Evolutionary conservation across 2,888 invertebrate species (phyloP).

Genomic region (Liopterus haemorrhoidalis): DNA sequence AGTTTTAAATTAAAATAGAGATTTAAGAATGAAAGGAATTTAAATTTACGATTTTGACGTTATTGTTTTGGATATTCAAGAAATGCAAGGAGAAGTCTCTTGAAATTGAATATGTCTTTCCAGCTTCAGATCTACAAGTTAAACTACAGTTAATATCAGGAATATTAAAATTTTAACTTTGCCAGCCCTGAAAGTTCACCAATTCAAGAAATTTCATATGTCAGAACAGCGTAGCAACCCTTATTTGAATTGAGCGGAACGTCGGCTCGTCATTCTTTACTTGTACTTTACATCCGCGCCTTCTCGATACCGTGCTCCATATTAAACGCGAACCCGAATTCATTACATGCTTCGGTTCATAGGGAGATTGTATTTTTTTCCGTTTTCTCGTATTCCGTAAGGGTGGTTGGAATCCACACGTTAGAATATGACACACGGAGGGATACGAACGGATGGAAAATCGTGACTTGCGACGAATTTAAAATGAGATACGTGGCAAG

Average conservation of each 20-base stretch:
- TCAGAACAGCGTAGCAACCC: constrained; percentile 37
- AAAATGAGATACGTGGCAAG: constrained; percentile 23
- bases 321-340: constrained; percentile 42
- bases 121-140: too few species aligned
- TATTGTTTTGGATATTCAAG: too few species aligned
- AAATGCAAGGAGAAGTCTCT: too few species aligned
- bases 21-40: too few species aligned
- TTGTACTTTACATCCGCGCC: neutral
- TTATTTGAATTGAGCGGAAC: constrained; percentile 36
- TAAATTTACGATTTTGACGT: too few species aligned
- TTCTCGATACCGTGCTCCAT: constrained; percentile 26
- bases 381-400: constrained; percentile 18
- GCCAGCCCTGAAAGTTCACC: constrained; percentile 30
- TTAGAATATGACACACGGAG: neutral
- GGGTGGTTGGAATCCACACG: too few species aligned
- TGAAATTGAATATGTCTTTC: too few species aligned
- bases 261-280: constrained; percentile 17
- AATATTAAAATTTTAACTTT: constrained; percentile 27
- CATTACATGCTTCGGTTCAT: constrained; percentile 46
- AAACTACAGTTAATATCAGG: constrained; percentile 24
- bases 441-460: neutral
- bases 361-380: constrained; percentile 45
- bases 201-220: constrained; percentile 40
- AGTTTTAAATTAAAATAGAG: too few species aligned
- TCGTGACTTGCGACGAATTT: constrained; percentile 23